A percentile compares a stretch with the other conserved stretches of the same genome.
Evolutionary conservation across 2,888 invertebrate genomes (phyloP).

Genomic region (Zelleria hepariella): DNA sequence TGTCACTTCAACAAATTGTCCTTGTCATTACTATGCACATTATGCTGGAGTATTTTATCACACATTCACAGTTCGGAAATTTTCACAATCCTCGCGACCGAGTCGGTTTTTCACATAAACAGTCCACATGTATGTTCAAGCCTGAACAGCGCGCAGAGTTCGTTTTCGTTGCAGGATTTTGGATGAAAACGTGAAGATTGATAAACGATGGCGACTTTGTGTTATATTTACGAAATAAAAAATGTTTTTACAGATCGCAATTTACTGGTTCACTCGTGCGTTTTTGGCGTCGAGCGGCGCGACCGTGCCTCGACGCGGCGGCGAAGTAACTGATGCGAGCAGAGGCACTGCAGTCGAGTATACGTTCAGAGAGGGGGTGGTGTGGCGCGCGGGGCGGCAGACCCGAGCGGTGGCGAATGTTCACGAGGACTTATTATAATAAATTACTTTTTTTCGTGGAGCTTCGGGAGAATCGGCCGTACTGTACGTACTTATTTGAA

Average conservation of each 20-base stretch:
- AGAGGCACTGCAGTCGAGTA: conserved; percentile 61
- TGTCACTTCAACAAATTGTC: conserved; percentile 47
- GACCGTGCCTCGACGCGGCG: conserved; percentile 63
- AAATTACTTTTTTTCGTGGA: conserved; percentile 63
- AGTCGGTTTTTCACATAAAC: conserved; percentile 36
- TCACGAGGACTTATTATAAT: conserved; percentile 67
- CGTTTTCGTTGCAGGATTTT: neutral
- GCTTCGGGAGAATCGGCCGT: conserved; percentile 55
- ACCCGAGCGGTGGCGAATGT: conserved; percentile 67
- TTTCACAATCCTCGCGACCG: conserved; percentile 21
- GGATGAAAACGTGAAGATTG: neutral
- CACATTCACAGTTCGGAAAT: conserved; percentile 26
- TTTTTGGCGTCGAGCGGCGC: conserved; percentile 56
- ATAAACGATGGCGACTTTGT: neutral
- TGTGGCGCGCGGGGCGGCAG: conserved; percentile 48
- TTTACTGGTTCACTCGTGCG: conserved; percentile 55
- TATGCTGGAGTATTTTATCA: conserved; percentile 22
- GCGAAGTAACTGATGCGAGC: conserved; percentile 59
- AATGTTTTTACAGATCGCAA: conserved; percentile 32
- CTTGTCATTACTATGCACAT: conserved; percentile 43
- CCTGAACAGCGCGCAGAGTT: neutral
- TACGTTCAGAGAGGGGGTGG: conserved; percentile 40
- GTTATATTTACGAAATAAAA: neutral
- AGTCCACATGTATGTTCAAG: conserved; percentile 28
- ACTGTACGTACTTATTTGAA: conserved; percentile 42